These are phyloP conservation scores for Cryptus armator DNA, from an alignment of 2,888 invertebrate species.

Conservation along the genomic window DNA sequence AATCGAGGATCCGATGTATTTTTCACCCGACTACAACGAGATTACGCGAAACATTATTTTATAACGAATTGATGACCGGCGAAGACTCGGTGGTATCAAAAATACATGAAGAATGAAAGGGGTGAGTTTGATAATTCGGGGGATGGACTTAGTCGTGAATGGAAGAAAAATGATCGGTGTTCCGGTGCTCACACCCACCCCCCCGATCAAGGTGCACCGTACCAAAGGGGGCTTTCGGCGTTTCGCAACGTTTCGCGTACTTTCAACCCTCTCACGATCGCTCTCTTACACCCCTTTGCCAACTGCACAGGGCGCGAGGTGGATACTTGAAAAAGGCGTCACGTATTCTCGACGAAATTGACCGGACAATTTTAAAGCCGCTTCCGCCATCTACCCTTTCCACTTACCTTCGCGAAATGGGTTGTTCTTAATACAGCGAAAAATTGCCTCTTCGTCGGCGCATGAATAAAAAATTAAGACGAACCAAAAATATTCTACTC, in stretches of 20 bases:
- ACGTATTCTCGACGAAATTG: slow-evolving; percentile 84
- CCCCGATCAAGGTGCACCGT: slow-evolving; percentile 66
- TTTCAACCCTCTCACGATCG: slow-evolving; percentile 42
- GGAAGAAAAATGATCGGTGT: slow-evolving; percentile 66
- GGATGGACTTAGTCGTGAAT: slow-evolving; percentile 43
- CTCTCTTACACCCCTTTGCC: slow-evolving; percentile 71
- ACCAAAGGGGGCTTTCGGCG: slow-evolving; percentile 38
- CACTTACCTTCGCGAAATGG: slow-evolving; percentile 33
- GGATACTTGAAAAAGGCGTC: slow-evolving; percentile 83
- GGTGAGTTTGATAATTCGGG: slow-evolving; percentile 6
- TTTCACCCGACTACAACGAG: neutral
- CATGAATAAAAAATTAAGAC: slow-evolving; percentile 84
- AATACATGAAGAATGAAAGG: slow-evolving; percentile 51
- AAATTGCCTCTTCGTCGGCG: slow-evolving; percentile 84
- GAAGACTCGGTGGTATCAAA: slow-evolving; percentile 31
- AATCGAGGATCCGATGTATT: neutral
- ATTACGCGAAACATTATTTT: neutral
- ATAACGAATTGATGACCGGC: neutral
- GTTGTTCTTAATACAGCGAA: slow-evolving; percentile 82
- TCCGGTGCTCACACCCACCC: slow-evolving; percentile 60
- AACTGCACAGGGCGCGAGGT: slow-evolving; percentile 46
- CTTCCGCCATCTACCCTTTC: slow-evolving; percentile 58
- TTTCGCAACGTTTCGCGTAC: slow-evolving; percentile 43
- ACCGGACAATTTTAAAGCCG: slow-evolving; percentile 85
- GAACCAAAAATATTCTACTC: slow-evolving; percentile 49